Evolutionary conservation across 2,113 vertebrate species (phyloP).

Genomic region (Corynorhinus townsendii): DNA sequence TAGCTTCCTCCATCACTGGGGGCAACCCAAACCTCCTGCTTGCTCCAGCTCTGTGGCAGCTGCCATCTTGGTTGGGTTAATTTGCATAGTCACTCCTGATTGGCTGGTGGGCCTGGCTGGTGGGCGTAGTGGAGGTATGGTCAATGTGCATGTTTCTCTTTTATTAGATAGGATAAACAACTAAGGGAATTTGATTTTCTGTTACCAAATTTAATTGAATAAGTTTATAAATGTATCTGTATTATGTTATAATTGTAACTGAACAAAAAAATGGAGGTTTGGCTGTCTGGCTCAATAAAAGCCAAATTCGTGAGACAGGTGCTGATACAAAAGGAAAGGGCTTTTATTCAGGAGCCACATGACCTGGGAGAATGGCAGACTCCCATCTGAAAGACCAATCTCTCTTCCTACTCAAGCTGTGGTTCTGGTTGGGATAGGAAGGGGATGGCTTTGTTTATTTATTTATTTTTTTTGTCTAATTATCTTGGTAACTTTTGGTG

Average conservation of each 20-base stretch:
- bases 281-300: background rate
- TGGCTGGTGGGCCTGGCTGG: too few relatives aligned
- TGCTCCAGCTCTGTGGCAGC: too few relatives aligned
- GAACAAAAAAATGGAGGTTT: background rate
- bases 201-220: slow-evolving; percentile 12
- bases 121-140: too few relatives aligned
- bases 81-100: too few relatives aligned
- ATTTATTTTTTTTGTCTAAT: background rate
- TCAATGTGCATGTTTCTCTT: too few relatives aligned
- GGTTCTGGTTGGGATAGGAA: background rate
- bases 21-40: too few relatives aligned
- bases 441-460: background rate
- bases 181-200: slow-evolving; percentile 34
- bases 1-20: too few relatives aligned
- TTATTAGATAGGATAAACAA: background rate
- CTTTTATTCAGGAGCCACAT: background rate
- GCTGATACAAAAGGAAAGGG: background rate
- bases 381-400: background rate
- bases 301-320: background rate
- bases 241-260: background rate
- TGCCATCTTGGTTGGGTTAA: too few relatives aligned
- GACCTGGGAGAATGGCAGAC: background rate
- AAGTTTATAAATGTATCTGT: background rate
- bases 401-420: background rate
- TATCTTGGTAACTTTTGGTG: background rate